Evolutionary conservation across 2,113 vertebrate genomes (phyloP).

Genomic region (Sebastes schlegelii): DNA sequence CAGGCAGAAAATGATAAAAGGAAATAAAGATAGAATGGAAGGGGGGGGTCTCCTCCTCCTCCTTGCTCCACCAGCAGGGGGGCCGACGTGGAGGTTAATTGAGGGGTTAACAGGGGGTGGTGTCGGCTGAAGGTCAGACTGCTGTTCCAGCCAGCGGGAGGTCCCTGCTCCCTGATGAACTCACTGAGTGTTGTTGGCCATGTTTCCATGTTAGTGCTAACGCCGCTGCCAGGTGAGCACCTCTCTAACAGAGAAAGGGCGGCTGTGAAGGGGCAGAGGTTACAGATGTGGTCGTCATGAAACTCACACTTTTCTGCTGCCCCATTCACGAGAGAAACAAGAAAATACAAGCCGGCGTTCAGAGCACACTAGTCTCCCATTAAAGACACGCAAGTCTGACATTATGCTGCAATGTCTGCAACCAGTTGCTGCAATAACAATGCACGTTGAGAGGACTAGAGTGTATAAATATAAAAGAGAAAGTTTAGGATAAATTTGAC

Average conservation of each 20-base stretch:
- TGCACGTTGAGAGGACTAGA: neutral
- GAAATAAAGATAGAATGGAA: constrained; percentile 64
- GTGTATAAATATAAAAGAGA: neutral
- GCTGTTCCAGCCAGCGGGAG: constrained; percentile 67
- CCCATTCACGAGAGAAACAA: neutral
- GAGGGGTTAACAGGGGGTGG: constrained; percentile 79
- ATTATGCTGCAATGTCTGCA: neutral
- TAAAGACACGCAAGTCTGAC: neutral
- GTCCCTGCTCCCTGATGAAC: constrained; percentile 59
- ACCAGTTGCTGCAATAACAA: neutral
- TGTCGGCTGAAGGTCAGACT: constrained; percentile 79
- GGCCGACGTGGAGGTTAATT: constrained; percentile 77
- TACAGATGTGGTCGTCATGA: constrained; percentile 3
- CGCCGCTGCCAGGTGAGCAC: constrained; percentile 38
- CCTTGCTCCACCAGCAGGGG: constrained; percentile 59
- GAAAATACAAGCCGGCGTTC: neutral
- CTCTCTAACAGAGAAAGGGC: constrained; percentile 21
- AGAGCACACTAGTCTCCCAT: neutral
- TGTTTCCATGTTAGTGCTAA: constrained; percentile 52
- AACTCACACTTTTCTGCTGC: constrained; percentile 1
- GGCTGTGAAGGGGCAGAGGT: constrained; percentile 9
- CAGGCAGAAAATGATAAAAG: constrained; percentile 80
- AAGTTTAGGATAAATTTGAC: neutral
- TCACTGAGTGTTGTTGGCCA: constrained; percentile 45
- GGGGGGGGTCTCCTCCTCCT: constrained; percentile 35